phyloP scores from a whole-genome alignment of 1,140 invertebrate genomes.

The Bombus balteatus region DNA sequence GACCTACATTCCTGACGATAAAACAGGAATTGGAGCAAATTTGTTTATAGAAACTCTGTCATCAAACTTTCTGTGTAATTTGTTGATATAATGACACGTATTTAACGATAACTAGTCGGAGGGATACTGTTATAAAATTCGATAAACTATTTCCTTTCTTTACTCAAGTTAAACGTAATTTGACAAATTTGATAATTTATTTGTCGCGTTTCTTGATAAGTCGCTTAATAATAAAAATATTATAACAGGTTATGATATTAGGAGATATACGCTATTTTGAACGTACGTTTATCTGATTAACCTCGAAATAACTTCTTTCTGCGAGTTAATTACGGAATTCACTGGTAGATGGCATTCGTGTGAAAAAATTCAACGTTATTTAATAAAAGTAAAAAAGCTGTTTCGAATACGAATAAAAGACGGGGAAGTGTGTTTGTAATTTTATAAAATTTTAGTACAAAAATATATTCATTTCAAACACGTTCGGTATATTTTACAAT shows the following conservation, averaged over 20 bases:
- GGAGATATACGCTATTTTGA: not conserved
- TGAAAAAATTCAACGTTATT: not conserved
- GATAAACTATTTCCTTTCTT: not conserved
- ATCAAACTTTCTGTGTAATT: conserved; percentile 1
- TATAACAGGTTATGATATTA: not conserved
- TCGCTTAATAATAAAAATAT: not conserved
- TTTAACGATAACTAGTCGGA: not conserved
- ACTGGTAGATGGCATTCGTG: not conserved
- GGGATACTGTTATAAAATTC: not conserved
- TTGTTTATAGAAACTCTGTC: conserved; percentile 39
- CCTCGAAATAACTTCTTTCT: not conserved
- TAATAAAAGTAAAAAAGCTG: not conserved
- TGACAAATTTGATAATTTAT: no score
- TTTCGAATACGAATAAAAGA: not conserved
- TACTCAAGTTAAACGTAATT: not conserved
- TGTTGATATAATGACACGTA: not conserved
- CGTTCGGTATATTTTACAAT: not conserved
- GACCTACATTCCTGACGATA: conserved; percentile 37
- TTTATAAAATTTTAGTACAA: not conserved
- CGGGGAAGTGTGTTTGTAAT: not conserved
- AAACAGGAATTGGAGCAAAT: conserved; percentile 28
- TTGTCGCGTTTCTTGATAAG: no score
- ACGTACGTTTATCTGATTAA: not conserved
- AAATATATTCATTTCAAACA: not conserved
- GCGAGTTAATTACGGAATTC: not conserved